Conservation (phyloP, 2,113 vertebrate genomes). For the Chelonoidis abingdonii region DNA sequence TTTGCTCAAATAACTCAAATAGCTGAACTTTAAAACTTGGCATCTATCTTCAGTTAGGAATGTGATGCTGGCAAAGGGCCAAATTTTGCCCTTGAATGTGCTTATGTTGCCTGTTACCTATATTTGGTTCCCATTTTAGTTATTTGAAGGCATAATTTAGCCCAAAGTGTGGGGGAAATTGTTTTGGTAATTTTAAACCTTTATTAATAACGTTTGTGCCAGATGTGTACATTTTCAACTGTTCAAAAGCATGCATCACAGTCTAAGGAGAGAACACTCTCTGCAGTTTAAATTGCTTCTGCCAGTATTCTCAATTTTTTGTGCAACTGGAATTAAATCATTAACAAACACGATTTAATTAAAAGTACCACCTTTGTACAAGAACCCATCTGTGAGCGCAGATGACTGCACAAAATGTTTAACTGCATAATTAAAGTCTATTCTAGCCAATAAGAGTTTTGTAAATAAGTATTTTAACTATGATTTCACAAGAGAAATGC, state of each 20-base stretch:
- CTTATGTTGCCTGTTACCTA: background rate
- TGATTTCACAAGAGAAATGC: background rate
- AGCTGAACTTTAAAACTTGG: slow-evolving; percentile 33
- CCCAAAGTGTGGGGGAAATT: background rate
- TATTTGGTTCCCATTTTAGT: too few species aligned
- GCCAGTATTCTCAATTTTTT: background rate
- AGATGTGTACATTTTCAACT: background rate
- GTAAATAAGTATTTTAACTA: background rate
- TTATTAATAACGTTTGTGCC: background rate
- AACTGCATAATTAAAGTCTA: background rate
- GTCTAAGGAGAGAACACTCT: background rate
- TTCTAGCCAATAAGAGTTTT: background rate
- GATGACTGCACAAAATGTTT: background rate
- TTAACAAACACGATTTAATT: background rate
- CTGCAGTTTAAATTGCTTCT: background rate
- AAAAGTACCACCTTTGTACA: background rate
- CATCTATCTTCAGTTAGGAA: slow-evolving; percentile 44
- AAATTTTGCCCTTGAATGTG: slow-evolving; percentile 40
- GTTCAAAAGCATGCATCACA: background rate
- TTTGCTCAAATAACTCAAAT: slow-evolving; percentile 61
- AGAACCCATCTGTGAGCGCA: background rate
- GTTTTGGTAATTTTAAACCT: background rate
- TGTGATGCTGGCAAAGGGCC: slow-evolving; percentile 43
- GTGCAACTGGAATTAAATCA: background rate
- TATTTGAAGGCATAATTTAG: slow-evolving; percentile 1